Conservation (phyloP, 2,888 invertebrate species). For the Cerceris ruficornis region DNA sequence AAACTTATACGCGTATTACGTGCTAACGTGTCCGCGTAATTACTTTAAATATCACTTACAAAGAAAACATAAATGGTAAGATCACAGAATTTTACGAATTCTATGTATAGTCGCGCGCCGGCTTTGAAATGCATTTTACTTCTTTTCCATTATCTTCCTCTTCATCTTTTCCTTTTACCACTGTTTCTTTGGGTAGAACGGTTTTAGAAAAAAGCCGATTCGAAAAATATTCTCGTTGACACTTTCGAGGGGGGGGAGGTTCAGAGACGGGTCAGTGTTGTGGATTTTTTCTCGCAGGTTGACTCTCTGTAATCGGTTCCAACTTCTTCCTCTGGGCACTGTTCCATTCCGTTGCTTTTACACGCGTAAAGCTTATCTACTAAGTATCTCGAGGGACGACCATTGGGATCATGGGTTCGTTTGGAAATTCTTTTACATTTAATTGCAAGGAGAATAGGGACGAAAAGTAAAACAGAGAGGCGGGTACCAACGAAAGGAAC, state of each 20-base stretch:
- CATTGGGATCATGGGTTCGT: constrained; percentile 19
- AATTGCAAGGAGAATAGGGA: constrained; percentile 24
- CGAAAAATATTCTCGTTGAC: constrained; percentile 61
- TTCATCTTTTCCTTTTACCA: neutral
- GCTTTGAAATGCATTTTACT: constrained; percentile 29
- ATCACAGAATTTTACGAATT: constrained; percentile 68
- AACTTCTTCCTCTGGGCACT: constrained; percentile 16
- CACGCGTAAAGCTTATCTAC: constrained; percentile 47
- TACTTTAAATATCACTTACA: constrained; percentile 59
- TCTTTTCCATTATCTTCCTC: constrained; percentile 19
- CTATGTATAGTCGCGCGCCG: constrained; percentile 49
- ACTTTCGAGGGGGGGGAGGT: constrained; percentile 39
- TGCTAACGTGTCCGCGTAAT: constrained; percentile 57
- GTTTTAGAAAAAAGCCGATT: constrained; percentile 54
- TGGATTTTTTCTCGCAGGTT: constrained; percentile 13
- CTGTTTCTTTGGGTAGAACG: constrained; percentile 33
- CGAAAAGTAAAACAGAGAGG: constrained; percentile 37
- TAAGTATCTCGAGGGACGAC: constrained; percentile 57
- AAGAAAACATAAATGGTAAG: constrained; percentile 62
- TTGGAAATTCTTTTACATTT: constrained; percentile 20
- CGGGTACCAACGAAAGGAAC: constrained; percentile 47
- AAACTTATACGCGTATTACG: constrained; percentile 55
- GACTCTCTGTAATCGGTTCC: constrained; percentile 40
- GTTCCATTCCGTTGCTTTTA: constrained; percentile 15
- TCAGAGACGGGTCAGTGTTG: constrained; percentile 8